A percentile compares a stretch with the other conserved stretches of the same genome.
Evolutionary conservation across 2,113 vertebrate genomes (phyloP).

Genomic region (Manacus vitellinus): DNA sequence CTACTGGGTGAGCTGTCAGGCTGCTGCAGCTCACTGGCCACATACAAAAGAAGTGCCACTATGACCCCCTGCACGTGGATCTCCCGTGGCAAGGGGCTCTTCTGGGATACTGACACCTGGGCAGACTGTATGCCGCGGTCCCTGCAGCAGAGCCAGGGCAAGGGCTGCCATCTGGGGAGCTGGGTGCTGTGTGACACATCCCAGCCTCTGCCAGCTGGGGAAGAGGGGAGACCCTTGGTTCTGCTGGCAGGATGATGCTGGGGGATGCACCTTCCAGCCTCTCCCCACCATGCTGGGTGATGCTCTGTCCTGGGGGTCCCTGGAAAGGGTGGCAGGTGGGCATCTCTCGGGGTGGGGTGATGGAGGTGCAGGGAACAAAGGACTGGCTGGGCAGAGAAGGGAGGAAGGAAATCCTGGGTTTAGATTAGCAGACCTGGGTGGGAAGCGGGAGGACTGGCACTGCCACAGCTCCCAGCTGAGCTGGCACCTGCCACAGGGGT

Average conservation of each 20-base stretch:
- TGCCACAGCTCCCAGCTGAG: neutral
- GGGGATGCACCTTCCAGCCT: neutral
- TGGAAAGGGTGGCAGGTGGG: accelerated
- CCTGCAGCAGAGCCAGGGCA: neutral
- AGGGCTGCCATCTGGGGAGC: neutral
- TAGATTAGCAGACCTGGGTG: accelerated
- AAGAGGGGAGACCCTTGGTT: neutral
- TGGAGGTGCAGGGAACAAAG: neutral
- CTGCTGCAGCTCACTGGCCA: neutral
- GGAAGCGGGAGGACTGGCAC: neutral
- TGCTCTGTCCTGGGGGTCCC: neutral
- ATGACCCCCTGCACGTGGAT: accelerated
- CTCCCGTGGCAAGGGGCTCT: neutral
- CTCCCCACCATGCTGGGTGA: accelerated
- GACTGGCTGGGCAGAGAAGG: neutral
- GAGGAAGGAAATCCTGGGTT: constrained; percentile 26
- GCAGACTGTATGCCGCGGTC: neutral
- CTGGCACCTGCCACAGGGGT: constrained; percentile 19
- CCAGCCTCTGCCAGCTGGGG: neutral
- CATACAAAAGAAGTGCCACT: neutral
- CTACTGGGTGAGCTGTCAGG: neutral
- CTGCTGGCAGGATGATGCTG: neutral
- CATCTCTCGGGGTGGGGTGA: neutral
- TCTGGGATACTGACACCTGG: neutral
- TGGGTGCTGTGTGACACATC: neutral